phyloP scores from a whole-genome alignment of 2,797 vertebrate species.

The Buphagus erythrorhynchus region DNA sequence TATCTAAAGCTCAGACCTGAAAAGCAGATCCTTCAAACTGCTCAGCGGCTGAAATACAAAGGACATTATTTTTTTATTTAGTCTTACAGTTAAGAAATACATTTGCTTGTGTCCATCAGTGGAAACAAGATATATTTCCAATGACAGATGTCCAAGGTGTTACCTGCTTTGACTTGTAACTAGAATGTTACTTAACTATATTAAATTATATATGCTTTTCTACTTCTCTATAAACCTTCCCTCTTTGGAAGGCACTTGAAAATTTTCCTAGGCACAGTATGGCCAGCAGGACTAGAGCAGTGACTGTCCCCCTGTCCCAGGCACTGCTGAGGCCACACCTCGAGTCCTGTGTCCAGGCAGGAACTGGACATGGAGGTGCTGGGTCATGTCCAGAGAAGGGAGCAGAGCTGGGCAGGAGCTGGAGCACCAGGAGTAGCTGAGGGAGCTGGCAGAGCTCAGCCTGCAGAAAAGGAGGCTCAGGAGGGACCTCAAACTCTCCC shows the following conservation, averaged over 20 bases:
- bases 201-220: neutral
- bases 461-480: neutral
- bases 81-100: neutral
- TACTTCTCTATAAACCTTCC: neutral
- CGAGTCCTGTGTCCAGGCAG: accelerated
- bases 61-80: neutral
- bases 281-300: neutral
- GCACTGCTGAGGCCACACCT: neutral
- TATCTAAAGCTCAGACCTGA: neutral
- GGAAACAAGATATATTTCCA: neutral
- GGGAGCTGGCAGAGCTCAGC: neutral
- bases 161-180: neutral
- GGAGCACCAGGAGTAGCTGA: neutral
- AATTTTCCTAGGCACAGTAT: neutral
- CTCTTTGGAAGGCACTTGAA: neutral
- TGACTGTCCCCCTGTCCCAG: neutral
- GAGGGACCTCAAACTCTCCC: neutral
- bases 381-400: neutral
- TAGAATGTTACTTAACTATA: neutral
- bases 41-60: neutral
- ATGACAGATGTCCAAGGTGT: neutral
- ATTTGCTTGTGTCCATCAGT: neutral
- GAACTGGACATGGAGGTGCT: neutral
- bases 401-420: neutral
- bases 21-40: neutral